A percentile compares a stretch with the other conserved stretches of the same genome.
phyloP scores from a whole-genome alignment of 1,140 invertebrate species.

The Hyphantria cunea region DNA sequence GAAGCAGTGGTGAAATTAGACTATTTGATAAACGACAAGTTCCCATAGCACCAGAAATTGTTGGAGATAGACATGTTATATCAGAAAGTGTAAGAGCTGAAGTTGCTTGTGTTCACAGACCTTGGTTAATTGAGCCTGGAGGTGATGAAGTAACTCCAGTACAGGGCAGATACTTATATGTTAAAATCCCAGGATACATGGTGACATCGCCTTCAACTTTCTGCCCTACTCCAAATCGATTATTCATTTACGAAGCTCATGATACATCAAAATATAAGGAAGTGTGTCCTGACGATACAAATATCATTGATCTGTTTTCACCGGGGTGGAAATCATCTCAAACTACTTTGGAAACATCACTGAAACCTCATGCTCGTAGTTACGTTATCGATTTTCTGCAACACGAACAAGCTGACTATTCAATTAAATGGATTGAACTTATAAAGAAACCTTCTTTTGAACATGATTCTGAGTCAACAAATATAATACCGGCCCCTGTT shows the following conservation, averaged over 20 bases:
- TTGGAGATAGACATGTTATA: slow-evolving; percentile 76
- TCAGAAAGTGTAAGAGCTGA: slow-evolving; percentile 78
- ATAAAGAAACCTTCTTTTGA: slow-evolving; percentile 85
- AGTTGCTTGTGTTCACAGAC: slow-evolving; percentile 86
- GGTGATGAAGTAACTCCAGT: slow-evolving; percentile 79
- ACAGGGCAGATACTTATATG: slow-evolving; percentile 86
- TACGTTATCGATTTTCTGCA: slow-evolving; percentile 88
- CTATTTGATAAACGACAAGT: slow-evolving; percentile 72
- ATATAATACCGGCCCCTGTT: slow-evolving; percentile 83
- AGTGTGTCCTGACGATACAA: slow-evolving; percentile 84
- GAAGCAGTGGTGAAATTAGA: slow-evolving; percentile 86
- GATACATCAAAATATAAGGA: slow-evolving; percentile 84
- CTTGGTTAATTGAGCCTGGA: slow-evolving; percentile 90
- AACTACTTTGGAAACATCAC: slow-evolving; percentile 74
- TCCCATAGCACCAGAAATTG: slow-evolving; percentile 68
- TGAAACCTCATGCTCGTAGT: slow-evolving; percentile 84
- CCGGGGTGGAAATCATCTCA: slow-evolving; percentile 86
- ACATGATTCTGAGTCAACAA: slow-evolving; percentile 75
- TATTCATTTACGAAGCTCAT: slow-evolving; percentile 87
- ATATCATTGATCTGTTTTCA: slow-evolving; percentile 87
- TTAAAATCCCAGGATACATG: slow-evolving; percentile 86
- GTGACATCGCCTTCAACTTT: slow-evolving; percentile 81
- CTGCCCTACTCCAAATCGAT: slow-evolving; percentile 87
- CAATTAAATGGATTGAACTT: slow-evolving; percentile 90
- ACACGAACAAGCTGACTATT: slow-evolving; percentile 86